Evolutionary conservation across 1,140 invertebrate species (phyloP).

Genomic region (Melipona quadrifasciata): DNA sequence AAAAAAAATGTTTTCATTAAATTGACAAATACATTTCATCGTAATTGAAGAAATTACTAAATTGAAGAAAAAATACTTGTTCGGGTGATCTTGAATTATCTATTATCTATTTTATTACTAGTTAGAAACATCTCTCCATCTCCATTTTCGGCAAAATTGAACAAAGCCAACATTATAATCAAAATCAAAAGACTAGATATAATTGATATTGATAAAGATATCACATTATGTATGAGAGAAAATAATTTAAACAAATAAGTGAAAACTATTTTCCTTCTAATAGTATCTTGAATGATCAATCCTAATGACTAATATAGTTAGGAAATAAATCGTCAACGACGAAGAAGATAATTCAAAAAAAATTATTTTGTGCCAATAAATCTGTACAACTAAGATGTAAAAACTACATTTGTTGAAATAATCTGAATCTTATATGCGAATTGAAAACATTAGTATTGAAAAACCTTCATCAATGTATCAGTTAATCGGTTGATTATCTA

Average conservation of each 20-base stretch:
- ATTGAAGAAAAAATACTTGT: too few species aligned
- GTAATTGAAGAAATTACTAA: too few species aligned
- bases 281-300: background rate
- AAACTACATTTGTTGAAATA: background rate
- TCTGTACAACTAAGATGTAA: background rate
- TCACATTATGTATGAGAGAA: background rate
- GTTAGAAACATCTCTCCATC: background rate
- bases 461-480: background rate
- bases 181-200: background rate
- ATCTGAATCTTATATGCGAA: background rate
- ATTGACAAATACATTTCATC: background rate
- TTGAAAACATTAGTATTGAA: background rate
- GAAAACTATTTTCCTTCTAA: background rate
- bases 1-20: background rate
- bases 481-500: constrained; percentile 18
- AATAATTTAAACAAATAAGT: background rate
- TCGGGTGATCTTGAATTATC: background rate
- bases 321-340: background rate
- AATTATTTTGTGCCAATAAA: background rate
- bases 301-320: background rate
- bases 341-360: background rate
- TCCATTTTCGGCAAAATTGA: background rate
- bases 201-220: background rate
- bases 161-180: background rate
- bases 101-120: background rate